Evolutionary conservation across 1,140 invertebrate genomes (phyloP), one percentile per base, ranked within the genome.

Genomic region (Drosophila miranda): DNA sequence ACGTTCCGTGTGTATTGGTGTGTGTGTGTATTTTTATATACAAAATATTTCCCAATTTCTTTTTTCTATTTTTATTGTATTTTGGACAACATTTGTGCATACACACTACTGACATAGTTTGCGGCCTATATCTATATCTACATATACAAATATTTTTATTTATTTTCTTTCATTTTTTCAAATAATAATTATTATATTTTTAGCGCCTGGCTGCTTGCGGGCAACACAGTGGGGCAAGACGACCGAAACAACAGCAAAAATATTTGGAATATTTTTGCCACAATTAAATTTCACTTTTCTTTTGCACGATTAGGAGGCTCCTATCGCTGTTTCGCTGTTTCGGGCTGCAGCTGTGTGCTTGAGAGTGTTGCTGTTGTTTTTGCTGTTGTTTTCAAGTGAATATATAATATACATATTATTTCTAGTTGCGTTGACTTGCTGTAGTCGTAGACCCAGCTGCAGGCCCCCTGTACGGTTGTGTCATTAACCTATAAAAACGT

Each of bases 401-500:
- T 42, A 45, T 68, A 52, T 34, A 56, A 46, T 72, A 46, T 66
- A 46, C 59, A 54, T 63, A 76, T 34, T 63, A 59, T 66, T 74
- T 78, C 45, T 67, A 83, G 59, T 68, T 49, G 59, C 58, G 64
- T 48, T 67, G 61, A 42, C 51, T 72, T 55, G 68, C 55, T 56
- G 43, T 38, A 38, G 34, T 38, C 30, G 30, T 72, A 62, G 51
- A 51, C 54, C 53, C 60, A 75, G 38, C 58, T 70, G 71, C 75
- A 59, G 51, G 46, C 64, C 48, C 43, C 64, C 51, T 34, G 30
- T 58, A 52, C 64, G 66, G 68, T 77, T 86, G 78, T 86, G 82
- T 86, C 82, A 86, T 87, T 86, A 86, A 86, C 83, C 82, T 82
- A 86, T 80, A 80, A 84, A 80, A 84, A 84, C 72, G 80, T 84